These are phyloP conservation scores for Eurytoma californica DNA, from an alignment of 2,888 invertebrate genomes.

Conservation along the genomic window DNA sequence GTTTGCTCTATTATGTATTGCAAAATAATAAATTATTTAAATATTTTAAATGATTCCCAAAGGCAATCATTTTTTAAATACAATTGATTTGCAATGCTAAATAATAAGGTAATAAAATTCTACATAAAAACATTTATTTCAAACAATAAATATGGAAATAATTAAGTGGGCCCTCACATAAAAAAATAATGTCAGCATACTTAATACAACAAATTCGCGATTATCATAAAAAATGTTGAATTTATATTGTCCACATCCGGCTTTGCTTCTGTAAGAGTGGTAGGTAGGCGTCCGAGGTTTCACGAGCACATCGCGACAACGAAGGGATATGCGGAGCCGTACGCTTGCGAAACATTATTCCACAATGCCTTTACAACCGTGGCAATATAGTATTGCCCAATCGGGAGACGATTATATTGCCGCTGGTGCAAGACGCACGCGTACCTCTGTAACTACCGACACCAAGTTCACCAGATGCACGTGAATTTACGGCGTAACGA, in stretches of 20 bases:
- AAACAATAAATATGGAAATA: too few relatives aligned
- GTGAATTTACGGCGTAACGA: constrained; percentile 25
- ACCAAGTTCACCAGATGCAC: constrained; percentile 6
- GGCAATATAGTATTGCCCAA: constrained; percentile 51
- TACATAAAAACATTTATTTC: too few relatives aligned
- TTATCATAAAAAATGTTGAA: background rate
- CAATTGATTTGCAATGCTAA: too few relatives aligned
- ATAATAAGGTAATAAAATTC: too few relatives aligned
- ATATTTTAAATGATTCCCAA: too few relatives aligned
- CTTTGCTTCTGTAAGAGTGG: constrained; percentile 12
- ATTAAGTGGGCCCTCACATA: too few relatives aligned
- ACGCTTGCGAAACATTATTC: constrained; percentile 47
- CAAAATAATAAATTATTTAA: too few relatives aligned
- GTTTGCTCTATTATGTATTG: too few relatives aligned
- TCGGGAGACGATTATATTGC: constrained; percentile 33
- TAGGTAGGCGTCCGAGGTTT: constrained; percentile 41
- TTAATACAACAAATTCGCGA: too few relatives aligned
- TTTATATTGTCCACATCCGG: constrained; percentile 36
- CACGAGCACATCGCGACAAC: constrained; percentile 18
- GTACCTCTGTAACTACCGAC: constrained; percentile 1
- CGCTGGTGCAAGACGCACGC: constrained; percentile 12
- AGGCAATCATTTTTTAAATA: too few relatives aligned
- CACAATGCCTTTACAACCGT: constrained; percentile 50
- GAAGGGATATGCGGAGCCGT: constrained; percentile 17
- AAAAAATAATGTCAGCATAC: too few relatives aligned